A percentile compares a stretch with the other conserved stretches of the same genome.
phyloP scores from a whole-genome alignment of 2,113 vertebrate species.

The Hiodon tergisus region DNA sequence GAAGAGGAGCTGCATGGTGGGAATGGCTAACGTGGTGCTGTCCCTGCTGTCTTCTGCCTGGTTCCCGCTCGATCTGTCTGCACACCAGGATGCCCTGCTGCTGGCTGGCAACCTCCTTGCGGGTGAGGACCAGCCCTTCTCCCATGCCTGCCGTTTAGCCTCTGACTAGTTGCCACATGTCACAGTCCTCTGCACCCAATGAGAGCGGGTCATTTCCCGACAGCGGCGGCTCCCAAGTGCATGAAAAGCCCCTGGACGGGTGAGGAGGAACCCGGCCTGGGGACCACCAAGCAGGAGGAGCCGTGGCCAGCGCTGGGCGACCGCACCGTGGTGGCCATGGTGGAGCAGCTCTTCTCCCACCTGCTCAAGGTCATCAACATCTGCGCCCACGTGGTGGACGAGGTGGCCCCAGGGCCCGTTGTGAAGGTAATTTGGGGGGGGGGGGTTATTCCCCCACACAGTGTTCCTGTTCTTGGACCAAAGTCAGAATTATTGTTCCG shows the following conservation, averaged over 20 bases:
- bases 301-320: conserved; percentile 84
- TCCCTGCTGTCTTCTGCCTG: conserved; percentile 89
- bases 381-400: conserved; percentile 91
- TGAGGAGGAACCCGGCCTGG: conserved; percentile 74
- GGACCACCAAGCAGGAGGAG: conserved; percentile 76
- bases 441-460: neutral
- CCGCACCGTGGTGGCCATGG: conserved; percentile 74
- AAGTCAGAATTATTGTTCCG: no score
- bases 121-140: conserved; percentile 53
- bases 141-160: neutral
- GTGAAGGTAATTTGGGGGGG: conserved; percentile 65
- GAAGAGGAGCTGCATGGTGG: conserved; percentile 73
- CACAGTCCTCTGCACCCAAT: neutral
- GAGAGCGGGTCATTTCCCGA: neutral
- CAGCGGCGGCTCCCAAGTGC: conserved; percentile 86
- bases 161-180: neutral
- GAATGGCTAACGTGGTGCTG: conserved; percentile 81
- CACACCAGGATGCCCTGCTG: conserved; percentile 88
- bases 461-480: neutral
- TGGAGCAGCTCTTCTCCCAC: conserved; percentile 92
- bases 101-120: conserved; percentile 87
- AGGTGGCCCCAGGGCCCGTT: conserved; percentile 83
- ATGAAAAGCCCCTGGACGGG: conserved; percentile 80
- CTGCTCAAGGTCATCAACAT: conserved; percentile 90
- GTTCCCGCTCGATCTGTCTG: conserved; percentile 92